These are phyloP conservation scores for Hydrotaea cyrtoneurina DNA, from an alignment of 2,888 invertebrate genomes.

Conservation along the genomic window DNA sequence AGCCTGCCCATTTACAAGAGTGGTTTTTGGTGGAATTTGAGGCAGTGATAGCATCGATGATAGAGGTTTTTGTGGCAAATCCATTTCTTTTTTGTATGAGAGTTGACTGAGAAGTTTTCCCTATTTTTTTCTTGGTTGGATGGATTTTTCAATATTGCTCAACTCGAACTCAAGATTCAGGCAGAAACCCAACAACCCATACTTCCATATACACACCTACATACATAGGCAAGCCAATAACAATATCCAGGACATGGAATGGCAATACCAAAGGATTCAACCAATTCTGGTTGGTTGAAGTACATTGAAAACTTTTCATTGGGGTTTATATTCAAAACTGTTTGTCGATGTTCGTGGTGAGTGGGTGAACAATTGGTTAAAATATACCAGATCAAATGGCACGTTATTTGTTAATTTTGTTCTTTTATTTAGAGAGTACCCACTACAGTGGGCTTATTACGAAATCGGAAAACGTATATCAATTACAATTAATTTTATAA, in stretches of 20 bases:
- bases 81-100: neutral
- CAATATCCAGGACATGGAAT: neutral
- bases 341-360: conserved; percentile 44
- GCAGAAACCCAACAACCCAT: neutral
- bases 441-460: no score
- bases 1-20: neutral
- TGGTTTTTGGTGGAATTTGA: neutral
- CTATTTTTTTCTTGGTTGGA: neutral
- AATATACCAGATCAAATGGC: conserved; percentile 7
- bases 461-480: no score
- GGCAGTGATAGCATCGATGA: conserved; percentile 7
- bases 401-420: neutral
- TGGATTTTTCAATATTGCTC: neutral
- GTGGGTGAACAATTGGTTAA: conserved; percentile 44
- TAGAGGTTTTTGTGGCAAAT: conserved; percentile 27
- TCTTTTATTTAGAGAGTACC: no score
- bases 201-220: neutral
- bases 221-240: neutral
- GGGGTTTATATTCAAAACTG: conserved; percentile 45
- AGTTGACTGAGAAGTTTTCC: neutral
- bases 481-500: no score
- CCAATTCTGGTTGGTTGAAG: neutral
- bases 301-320: conserved; percentile 47
- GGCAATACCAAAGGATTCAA: neutral
- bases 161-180: neutral